Conservation (phyloP, 2,113 vertebrate genomes). For the Sphaerodactylus townsendi region DNA sequence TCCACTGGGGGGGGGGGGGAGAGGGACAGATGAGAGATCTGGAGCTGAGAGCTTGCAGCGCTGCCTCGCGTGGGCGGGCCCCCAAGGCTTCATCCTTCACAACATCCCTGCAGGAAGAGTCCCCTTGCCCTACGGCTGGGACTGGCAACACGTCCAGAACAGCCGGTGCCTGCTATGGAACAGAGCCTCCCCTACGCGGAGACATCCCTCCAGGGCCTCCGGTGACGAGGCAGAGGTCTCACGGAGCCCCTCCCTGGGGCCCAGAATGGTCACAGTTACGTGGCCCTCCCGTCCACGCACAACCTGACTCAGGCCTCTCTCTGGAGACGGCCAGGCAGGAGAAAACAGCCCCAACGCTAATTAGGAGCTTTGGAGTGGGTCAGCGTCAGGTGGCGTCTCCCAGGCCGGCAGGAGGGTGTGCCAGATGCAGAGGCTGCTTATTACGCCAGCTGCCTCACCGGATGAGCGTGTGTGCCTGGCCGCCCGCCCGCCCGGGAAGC, state of each 20-base stretch:
- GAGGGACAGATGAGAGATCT: too few relatives aligned
- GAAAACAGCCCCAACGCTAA: too few relatives aligned
- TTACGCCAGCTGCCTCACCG: conserved; percentile 10
- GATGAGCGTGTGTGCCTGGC: background rate
- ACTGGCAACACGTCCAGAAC: too few relatives aligned
- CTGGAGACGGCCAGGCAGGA: background rate
- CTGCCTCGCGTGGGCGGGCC: background rate
- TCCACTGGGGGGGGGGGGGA: rapidly evolving
- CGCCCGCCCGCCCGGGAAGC: background rate
- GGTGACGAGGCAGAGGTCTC: background rate
- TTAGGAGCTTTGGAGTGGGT: background rate
- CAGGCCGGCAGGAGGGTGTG: background rate
- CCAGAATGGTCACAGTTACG: too few relatives aligned
- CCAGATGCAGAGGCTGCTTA: background rate
- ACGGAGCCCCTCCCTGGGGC: background rate
- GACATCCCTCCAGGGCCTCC: background rate
- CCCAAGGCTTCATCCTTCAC: background rate
- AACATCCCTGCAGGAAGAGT: background rate
- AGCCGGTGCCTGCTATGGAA: background rate
- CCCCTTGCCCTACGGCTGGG: background rate
- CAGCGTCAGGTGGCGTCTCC: background rate
- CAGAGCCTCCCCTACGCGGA: background rate
- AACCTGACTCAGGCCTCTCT: background rate
- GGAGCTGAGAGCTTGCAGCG: background rate
- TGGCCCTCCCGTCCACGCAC: background rate